A percentile compares a stretch with the other conserved stretches of the same genome.
Evolutionary conservation across 2,113 vertebrate genomes (phyloP).

Genomic region (Ia io): DNA sequence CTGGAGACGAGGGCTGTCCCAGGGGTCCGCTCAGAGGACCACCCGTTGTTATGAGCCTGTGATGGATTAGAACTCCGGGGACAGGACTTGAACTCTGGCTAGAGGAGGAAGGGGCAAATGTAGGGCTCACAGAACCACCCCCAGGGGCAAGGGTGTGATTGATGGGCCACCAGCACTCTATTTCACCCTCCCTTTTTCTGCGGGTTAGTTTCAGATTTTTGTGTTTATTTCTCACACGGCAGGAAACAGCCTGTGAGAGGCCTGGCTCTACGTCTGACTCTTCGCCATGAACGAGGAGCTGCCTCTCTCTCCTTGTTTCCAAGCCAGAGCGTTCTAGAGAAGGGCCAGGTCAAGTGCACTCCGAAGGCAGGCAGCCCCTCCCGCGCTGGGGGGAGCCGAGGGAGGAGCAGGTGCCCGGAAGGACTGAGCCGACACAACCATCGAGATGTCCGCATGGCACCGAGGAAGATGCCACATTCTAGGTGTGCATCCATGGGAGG

Average conservation of each 20-base stretch:
- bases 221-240: not conserved
- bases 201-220: not conserved
- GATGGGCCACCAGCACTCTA: not conserved
- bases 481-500: not conserved
- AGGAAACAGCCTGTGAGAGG: not conserved
- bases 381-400: not conserved
- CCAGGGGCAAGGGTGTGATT: not conserved
- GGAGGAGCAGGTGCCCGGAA: not conserved
- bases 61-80: not conserved
- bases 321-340: not conserved
- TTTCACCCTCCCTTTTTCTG: not conserved
- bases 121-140: accelerated
- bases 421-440: not conserved
- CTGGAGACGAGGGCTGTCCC: not conserved
- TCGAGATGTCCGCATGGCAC: not conserved
- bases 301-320: not conserved
- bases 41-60: not conserved
- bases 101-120: not conserved
- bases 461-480: no score
- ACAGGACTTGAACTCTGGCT: not conserved
- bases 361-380: not conserved
- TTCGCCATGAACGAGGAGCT: not conserved
- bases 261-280: not conserved
- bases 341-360: not conserved
- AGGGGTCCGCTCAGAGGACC: not conserved